Percentiles rank a stretch among this genome's conserved stretches.
Conservation (phyloP, 2,797 vertebrate genomes). For the Sebastes diaconus region DNA sequence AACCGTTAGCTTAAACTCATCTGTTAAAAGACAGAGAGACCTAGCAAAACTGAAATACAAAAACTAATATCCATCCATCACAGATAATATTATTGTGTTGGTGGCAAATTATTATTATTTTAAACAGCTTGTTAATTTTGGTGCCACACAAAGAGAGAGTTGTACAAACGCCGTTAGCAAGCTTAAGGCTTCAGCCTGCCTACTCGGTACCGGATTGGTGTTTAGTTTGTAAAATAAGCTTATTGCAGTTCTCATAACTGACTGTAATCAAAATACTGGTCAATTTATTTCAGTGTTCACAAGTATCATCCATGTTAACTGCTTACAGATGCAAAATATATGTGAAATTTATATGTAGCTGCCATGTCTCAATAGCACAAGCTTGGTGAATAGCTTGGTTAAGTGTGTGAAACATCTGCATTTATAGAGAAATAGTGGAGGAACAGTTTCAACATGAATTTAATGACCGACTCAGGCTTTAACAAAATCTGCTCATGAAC, state of each 20-base stretch:
- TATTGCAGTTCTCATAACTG: background rate
- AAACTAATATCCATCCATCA: background rate
- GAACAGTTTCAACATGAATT: background rate
- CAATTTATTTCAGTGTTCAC: background rate
- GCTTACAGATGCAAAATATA: slow-evolving; percentile 12
- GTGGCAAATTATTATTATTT: background rate
- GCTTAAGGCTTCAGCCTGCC: background rate
- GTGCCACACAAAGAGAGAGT: background rate
- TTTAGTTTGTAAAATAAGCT: slow-evolving; percentile 35
- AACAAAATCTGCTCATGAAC: background rate
- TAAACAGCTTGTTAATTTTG: background rate
- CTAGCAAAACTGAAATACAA: background rate
- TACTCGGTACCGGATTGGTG: background rate
- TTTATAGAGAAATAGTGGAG: background rate
- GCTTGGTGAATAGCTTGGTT: background rate
- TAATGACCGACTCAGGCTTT: background rate
- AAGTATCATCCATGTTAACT: background rate
- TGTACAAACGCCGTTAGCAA: background rate
- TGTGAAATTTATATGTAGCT: slow-evolving; percentile 15
- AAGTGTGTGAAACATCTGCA: background rate
- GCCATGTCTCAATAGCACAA: slow-evolving; percentile 2
- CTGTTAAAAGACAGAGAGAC: background rate
- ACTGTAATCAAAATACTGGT: background rate
- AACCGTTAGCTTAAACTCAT: no score
- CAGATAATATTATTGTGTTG: background rate